These are phyloP conservation scores for Fulmarus glacialis DNA, from an alignment of 2,113 vertebrate species.

Conservation along the genomic window DNA sequence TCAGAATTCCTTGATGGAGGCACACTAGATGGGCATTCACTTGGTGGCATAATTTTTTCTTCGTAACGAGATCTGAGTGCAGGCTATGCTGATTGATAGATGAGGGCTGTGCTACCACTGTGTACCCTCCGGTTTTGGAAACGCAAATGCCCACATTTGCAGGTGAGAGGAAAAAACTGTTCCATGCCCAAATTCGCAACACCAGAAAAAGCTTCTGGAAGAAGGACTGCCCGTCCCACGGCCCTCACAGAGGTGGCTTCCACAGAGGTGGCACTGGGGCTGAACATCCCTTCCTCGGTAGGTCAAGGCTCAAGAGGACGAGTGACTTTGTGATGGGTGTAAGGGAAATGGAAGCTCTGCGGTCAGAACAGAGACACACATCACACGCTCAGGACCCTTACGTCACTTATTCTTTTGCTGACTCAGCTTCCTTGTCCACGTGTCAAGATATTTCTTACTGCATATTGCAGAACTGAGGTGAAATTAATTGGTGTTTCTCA, in stretches of 20 bases:
- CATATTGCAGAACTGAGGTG: not conserved
- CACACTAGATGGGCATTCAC: not conserved
- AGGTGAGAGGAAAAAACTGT: not conserved
- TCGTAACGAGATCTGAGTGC: not conserved
- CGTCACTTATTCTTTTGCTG: not conserved
- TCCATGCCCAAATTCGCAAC: not conserved
- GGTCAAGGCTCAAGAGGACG: not conserved
- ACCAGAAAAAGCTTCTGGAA: not conserved
- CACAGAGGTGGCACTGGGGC: fast-evolving
- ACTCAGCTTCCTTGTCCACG: not conserved
- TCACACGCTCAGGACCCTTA: not conserved
- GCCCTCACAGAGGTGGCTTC: not conserved
- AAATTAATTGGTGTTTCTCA: not conserved
- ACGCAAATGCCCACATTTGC: not conserved
- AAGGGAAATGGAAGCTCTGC: not conserved
- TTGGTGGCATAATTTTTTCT: not conserved
- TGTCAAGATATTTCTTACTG: not conserved
- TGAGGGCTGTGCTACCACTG: not conserved
- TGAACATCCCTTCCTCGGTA: not conserved
- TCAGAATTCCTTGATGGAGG: not conserved
- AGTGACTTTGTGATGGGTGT: not conserved
- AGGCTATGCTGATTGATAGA: not conserved
- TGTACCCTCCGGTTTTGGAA: not conserved
- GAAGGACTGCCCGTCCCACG: not conserved
- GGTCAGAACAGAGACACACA: not conserved